These are phyloP conservation scores for Leptatherina wallacei DNA, from an alignment of 2,797 vertebrate genomes.

Conservation along the genomic window DNA sequence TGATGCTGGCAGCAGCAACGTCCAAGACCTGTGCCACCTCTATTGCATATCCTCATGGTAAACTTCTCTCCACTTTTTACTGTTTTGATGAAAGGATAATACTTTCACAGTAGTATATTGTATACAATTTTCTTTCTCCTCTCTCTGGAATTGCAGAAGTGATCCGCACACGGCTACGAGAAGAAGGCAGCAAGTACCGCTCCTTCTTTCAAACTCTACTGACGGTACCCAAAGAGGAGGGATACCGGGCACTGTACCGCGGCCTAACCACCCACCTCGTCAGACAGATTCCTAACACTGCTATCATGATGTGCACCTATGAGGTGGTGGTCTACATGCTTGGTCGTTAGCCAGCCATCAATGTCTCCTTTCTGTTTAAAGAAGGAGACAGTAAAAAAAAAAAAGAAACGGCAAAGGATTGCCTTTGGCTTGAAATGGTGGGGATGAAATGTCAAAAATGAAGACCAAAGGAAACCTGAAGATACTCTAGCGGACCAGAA, in stretches of 20 bases:
- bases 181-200: constrained; percentile 97
- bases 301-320: constrained; percentile 99
- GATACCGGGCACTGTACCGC: constrained; percentile 93
- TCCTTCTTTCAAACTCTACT: constrained; percentile 95
- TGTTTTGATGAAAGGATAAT: neutral
- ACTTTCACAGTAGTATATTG: neutral
- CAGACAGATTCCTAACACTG: constrained; percentile 98
- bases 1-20: constrained; percentile 98
- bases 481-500: constrained; percentile 77
- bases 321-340: constrained; percentile 97
- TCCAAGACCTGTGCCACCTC: constrained; percentile 98
- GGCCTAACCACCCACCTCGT: constrained; percentile 96
- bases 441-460: constrained; percentile 42
- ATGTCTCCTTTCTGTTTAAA: constrained; percentile 29
- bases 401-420: constrained; percentile 44
- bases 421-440: constrained; percentile 19
- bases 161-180: constrained; percentile 96
- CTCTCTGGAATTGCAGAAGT: constrained; percentile 86
- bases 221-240: constrained; percentile 92
- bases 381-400: constrained; percentile 15
- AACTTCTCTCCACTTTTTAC: neutral
- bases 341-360: constrained; percentile 82
- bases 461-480: constrained; percentile 83
- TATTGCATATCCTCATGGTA: constrained; percentile 89
- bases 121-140: neutral